Evolutionary conservation across 30 jellyfish, hydroid and myxozoan species (phyloP), one percentile per base, ranked within the genome.

Genomic region (Mastigias papua): DNA sequence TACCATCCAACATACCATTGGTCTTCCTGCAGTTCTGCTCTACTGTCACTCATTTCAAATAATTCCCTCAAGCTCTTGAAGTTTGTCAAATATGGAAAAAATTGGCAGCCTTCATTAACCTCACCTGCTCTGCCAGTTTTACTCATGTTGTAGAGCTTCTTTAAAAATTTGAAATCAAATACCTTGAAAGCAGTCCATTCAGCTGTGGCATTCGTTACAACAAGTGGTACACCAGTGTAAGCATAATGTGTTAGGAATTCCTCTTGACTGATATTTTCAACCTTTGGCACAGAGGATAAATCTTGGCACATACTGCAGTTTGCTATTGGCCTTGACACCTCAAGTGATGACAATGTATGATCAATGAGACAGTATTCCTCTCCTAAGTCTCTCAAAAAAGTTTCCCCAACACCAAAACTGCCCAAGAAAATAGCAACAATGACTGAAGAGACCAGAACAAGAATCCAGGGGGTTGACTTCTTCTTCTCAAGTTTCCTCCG

Each of bases 1-100:
- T 91, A 96, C 99, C 99, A 96, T 26, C 99, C 99, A 73, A 96
- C 94, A 91, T 96, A 96, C 99, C 99, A 96, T 65, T 85, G 94
- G 76, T 85, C 94, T 64, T 96, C 96, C 26, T 63, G 93, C 61
- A 92, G 34, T 6, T 77, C 48, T 16, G 97, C 92, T 48, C 98
- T 87, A 50, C 82, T 61, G 26, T 96, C 96, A 76, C 97, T 91
- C 99, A 96, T 96, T 29, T 73, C 80, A 64, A 96, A 78, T 11
- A 91, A 94, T n/a, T 87, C 91, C 57, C 84, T 84, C 65, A 96
- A 65, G 62, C 74, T 83, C n/a, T 34, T 67, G 87, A 90, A 96
- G 63, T 91, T 84, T 26, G 99, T 90, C 29, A 80, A 88, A 69
- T 96, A 96, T n/a, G 99, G 98, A 66, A 96, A 96, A 46, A 96